phyloP scores from a whole-genome alignment of 2,113 vertebrate species.

The Uria lomvia region DNA sequence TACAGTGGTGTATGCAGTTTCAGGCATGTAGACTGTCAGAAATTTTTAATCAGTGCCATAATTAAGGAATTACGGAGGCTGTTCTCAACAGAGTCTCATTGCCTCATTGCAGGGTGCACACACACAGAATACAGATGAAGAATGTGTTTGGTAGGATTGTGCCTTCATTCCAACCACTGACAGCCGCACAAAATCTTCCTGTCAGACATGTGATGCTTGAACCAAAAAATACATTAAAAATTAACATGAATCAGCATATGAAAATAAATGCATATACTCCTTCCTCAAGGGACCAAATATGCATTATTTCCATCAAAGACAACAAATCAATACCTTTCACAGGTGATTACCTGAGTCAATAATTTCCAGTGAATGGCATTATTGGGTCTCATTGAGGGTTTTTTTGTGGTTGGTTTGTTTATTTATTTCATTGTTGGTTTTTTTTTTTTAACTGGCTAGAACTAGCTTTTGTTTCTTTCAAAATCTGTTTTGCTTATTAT shows the following conservation, averaged over 20 bases:
- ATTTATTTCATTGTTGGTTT: neutral
- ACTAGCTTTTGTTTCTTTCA: neutral
- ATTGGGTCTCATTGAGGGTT: neutral
- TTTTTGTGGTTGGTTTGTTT: neutral
- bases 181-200: neutral
- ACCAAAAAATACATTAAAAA: neutral
- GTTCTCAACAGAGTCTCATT: neutral
- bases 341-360: neutral
- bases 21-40: conserved; percentile 15
- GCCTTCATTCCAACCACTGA: neutral
- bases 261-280: neutral
- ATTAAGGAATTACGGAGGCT: conserved; percentile 29
- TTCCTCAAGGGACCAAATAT: neutral
- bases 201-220: neutral
- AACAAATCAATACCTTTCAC: neutral
- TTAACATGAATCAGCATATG: neutral
- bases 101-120: neutral
- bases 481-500: neutral
- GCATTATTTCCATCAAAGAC: neutral
- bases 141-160: neutral
- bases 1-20: neutral
- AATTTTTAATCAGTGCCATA: conserved; percentile 53
- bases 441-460: neutral
- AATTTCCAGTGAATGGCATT: neutral
- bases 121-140: conserved; percentile 33